These are phyloP conservation scores for Andrena dorsata DNA, from an alignment of 2,888 invertebrate species.

Conservation along the genomic window DNA sequence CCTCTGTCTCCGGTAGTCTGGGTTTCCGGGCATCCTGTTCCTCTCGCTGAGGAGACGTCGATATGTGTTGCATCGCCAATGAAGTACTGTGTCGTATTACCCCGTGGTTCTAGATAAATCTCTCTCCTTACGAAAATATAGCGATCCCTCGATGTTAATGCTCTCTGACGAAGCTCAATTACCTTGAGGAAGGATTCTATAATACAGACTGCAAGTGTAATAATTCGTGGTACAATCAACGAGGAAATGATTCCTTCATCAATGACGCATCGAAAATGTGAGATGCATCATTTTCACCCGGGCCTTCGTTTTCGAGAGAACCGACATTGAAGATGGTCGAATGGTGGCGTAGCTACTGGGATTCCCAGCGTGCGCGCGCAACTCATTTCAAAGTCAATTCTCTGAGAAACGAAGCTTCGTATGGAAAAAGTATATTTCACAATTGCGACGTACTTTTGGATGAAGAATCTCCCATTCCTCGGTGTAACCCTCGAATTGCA, in stretches of 20 bases:
- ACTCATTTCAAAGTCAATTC: not conserved
- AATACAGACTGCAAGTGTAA: too few relatives aligned
- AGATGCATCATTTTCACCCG: not conserved
- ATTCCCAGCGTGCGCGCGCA: constrained; percentile 8
- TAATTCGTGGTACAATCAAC: not conserved
- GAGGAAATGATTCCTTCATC: not conserved
- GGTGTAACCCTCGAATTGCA: too few relatives aligned
- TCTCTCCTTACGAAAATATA: constrained; percentile 34
- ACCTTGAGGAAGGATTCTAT: too few relatives aligned
- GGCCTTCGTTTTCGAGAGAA: not conserved
- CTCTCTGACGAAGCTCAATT: not conserved
- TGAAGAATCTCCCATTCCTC: not conserved
- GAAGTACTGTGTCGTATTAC: constrained; percentile 81
- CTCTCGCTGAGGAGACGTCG: constrained; percentile 56
- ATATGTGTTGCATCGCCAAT: constrained; percentile 80
- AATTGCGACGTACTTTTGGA: not conserved
- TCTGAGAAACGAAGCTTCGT: not conserved
- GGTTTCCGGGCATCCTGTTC: constrained; percentile 42
- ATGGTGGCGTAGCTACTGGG: not conserved
- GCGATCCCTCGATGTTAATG: constrained; percentile 14
- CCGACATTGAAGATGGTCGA: not conserved
- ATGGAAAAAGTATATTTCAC: not conserved
- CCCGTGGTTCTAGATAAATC: constrained; percentile 52
- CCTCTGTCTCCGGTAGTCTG: constrained; percentile 64
- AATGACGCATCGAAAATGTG: not conserved